phyloP scores from a whole-genome alignment of 1,140 invertebrate species.

The Apolygus lucorum region DNA sequence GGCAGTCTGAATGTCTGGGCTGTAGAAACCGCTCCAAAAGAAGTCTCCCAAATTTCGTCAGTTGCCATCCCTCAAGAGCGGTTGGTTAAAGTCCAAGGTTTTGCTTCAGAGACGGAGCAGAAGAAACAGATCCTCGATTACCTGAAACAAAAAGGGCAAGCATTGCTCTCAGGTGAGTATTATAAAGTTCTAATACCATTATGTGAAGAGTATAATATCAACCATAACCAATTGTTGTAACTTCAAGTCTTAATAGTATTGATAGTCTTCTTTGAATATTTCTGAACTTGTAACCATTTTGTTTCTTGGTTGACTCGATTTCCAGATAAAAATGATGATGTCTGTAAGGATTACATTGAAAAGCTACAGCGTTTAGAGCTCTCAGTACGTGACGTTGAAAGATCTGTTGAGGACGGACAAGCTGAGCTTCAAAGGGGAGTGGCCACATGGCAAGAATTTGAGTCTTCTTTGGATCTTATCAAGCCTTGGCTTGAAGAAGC shows the following conservation, averaged over 20 bases:
- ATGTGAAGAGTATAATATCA: no score
- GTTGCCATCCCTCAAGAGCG: conserved; percentile 20
- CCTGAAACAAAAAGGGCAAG: conserved; percentile 11
- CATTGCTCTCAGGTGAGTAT: conserved; percentile 15
- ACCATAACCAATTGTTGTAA: no score
- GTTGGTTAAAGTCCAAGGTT: conserved; percentile 7
- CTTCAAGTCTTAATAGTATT: no score
- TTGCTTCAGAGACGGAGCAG: background rate
- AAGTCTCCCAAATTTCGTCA: conserved; percentile 18
- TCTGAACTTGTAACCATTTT: background rate
- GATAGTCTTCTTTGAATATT: no score
- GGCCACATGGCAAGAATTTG: conserved; percentile 75
- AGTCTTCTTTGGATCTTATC: conserved; percentile 64
- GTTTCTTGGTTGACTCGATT: background rate
- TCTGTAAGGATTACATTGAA: conserved; percentile 3
- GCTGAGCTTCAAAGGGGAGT: conserved; percentile 60
- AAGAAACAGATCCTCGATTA: conserved; percentile 3
- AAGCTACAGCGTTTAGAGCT: conserved; percentile 17
- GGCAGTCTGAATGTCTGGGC: conserved; percentile 25
- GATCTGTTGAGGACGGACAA: conserved; percentile 59
- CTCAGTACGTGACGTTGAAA: conserved; percentile 54
- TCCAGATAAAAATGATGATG: conserved; percentile 13
- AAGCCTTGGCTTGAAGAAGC: conserved; percentile 82
- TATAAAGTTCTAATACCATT: no score
- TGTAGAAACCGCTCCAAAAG: conserved; percentile 27